Evolutionary conservation across 2,888 invertebrate species (phyloP).

Genomic region (Strigamia crassipes): DNA sequence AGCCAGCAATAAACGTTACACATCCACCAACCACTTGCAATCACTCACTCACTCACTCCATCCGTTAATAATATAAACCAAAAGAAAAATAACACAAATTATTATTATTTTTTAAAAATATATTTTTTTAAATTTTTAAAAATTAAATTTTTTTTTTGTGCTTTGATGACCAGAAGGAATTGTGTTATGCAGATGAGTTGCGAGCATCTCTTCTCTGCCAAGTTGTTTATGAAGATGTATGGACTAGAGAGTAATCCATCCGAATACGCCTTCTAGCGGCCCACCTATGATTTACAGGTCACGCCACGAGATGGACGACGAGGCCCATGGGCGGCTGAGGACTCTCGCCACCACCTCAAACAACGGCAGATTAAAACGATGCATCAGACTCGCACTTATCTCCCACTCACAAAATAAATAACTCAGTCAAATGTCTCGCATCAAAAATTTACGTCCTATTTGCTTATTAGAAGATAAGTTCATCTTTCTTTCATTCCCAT

Average conservation of each 20-base stretch:
- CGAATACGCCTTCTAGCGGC: slow-evolving; percentile 25
- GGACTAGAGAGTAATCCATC: slow-evolving; percentile 35
- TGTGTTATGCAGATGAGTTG: slow-evolving; percentile 15
- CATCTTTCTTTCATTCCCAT: slow-evolving; percentile 16
- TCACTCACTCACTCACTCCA: not conserved
- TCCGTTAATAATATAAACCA: not conserved
- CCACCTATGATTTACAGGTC: slow-evolving; percentile 44
- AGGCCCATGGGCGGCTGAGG: slow-evolving; percentile 33
- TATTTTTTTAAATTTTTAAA: no score
- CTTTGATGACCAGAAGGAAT: slow-evolving; percentile 21
- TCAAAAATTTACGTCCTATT: slow-evolving; percentile 40
- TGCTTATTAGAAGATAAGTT: slow-evolving; percentile 35
- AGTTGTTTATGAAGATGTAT: slow-evolving; percentile 47
- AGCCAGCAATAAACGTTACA: slow-evolving; percentile 25
- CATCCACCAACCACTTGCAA: not conserved
- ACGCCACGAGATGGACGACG: slow-evolving; percentile 41
- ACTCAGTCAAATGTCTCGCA: slow-evolving; percentile 40
- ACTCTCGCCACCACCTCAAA: slow-evolving; percentile 43
- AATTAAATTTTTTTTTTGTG: no score
- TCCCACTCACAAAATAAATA: slow-evolving; percentile 22
- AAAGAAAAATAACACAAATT: not conserved
- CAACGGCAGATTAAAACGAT: slow-evolving; percentile 46
- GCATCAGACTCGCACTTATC: slow-evolving; percentile 44
- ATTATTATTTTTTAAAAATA: no score
- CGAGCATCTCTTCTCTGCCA: slow-evolving; percentile 4